These are phyloP conservation scores for Pediacus dermestoides DNA, from an alignment of 2,888 invertebrate species.

Conservation along the genomic window DNA sequence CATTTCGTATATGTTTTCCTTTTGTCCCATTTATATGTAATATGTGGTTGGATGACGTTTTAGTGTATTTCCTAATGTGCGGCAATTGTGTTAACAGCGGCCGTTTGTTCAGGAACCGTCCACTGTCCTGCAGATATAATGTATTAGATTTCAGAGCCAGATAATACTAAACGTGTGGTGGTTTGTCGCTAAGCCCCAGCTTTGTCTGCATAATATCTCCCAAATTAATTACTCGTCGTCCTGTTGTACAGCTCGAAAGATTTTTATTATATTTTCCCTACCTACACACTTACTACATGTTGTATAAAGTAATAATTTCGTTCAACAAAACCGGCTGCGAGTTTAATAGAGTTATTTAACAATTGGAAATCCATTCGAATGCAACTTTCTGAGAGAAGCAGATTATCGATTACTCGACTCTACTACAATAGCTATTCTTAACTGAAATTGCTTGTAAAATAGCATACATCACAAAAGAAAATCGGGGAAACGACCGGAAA, in stretches of 20 bases:
- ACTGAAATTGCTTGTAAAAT: conserved; percentile 20
- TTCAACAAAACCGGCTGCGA: no score
- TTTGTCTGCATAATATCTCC: not conserved
- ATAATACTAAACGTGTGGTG: conserved; percentile 5
- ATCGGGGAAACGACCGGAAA: conserved; percentile 11
- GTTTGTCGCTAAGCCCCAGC: conserved; percentile 2
- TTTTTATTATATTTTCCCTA: no score
- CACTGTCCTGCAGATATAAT: conserved; percentile 1
- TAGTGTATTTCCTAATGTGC: conserved; percentile 2
- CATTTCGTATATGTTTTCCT: not conserved
- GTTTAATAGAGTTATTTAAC: conserved; percentile 9
- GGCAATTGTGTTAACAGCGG: conserved; percentile 5
- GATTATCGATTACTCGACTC: conserved; percentile 17
- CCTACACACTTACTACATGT: no score
- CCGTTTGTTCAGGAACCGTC: conserved; percentile 6
- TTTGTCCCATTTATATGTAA: not conserved
- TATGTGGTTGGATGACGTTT: not conserved
- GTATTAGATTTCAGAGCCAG: conserved; percentile 2
- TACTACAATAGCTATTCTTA: conserved; percentile 15
- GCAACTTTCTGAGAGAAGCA: conserved; percentile 11
- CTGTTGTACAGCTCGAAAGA: no score
- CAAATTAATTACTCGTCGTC: no score
- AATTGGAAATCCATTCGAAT: conserved; percentile 14
- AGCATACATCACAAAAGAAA: conserved; percentile 11
- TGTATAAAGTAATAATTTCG: no score